These are phyloP conservation scores for Lordiphosa andalusiaca DNA, from an alignment of 2,888 invertebrate genomes.

Conservation along the genomic window DNA sequence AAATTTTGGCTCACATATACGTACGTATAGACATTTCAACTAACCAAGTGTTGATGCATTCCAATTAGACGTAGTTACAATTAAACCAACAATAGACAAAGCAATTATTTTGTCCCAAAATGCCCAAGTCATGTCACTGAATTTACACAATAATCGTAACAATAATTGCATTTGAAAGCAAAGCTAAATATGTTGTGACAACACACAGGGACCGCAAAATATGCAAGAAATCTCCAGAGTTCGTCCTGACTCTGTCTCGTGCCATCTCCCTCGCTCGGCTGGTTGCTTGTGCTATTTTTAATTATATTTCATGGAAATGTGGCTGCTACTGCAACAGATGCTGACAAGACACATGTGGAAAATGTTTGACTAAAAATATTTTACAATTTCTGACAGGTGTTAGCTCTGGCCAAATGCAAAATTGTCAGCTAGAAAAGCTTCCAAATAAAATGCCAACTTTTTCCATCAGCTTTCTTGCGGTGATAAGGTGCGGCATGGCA, in stretches of 20 bases:
- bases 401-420: constrained; percentile 45
- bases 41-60: constrained; percentile 43
- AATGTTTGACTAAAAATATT: constrained; percentile 29
- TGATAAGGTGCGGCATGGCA: no score
- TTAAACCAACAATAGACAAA: constrained; percentile 28
- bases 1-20: constrained; percentile 13
- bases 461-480: no score
- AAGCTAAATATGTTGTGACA: constrained; percentile 45
- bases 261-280: constrained; percentile 2
- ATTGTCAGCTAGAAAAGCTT: constrained; percentile 20
- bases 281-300: constrained; percentile 58
- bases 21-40: constrained; percentile 22
- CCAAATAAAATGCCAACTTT: constrained; percentile 12
- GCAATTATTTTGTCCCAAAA: constrained; percentile 49
- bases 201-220: constrained; percentile 38
- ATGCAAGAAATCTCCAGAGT: constrained; percentile 49
- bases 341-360: constrained; percentile 43
- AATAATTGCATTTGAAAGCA: constrained; percentile 55
- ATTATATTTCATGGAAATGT: constrained; percentile 65
- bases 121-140: constrained; percentile 20
- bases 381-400: constrained; percentile 54
- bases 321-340: constrained; percentile 18
- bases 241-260: constrained; percentile 5
- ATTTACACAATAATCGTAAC: constrained; percentile 51
- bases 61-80: constrained; percentile 46